Base-by-base conservation (phyloP, 2,888 invertebrate genomes). In the Pachliopta kotzebuea region DNA sequence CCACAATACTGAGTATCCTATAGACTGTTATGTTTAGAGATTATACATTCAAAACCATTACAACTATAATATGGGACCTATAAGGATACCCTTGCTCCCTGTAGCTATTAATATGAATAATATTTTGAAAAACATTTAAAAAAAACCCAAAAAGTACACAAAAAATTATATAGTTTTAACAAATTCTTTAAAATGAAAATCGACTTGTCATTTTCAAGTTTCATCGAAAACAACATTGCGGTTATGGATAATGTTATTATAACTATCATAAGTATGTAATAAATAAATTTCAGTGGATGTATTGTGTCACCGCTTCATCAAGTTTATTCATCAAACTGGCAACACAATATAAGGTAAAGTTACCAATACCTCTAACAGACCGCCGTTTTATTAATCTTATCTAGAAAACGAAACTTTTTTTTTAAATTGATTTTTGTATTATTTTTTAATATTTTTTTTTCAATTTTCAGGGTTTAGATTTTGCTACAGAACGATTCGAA, bases 401-500 rank as follows among this genome's bases (percentile, higher is more conserved):
- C 59, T 60, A 58, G 8, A 29, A 49, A 58, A 63, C 23, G 61
- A 37, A 42, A n/a, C 14, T 64, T 58, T 64, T 62, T 62, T 55
- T 53, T 45, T 45, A 45, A 45, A 45, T 45, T 20, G 17, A 18
- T 58, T 45, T 58, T 53, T 58, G 58, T 57, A 14, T 59, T 50
- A 23, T 29, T 4, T 58, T 66, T 62, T 62, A 37, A 60, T 59
- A 18, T 29, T 62, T 62, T 66, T 60, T 67, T 42, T 20, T 20
- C n/a, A 49, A 24, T 60, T 63, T 60, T 49, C 42, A 42, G 8
- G n/a, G 6, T 52, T 52, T 21, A 21, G 6, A 37, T 37, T 42
- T 57, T 26, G 53, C 56, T 60, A 60, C 17, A 11, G 42, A 54
- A 54, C 1, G 23, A 4, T 63, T 64, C 17, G 49, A 60, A 37